A percentile compares a stretch with the other conserved stretches of the same genome.
phyloP scores from a whole-genome alignment of 2,113 vertebrate genomes.

The Xyrauchen texanus region DNA sequence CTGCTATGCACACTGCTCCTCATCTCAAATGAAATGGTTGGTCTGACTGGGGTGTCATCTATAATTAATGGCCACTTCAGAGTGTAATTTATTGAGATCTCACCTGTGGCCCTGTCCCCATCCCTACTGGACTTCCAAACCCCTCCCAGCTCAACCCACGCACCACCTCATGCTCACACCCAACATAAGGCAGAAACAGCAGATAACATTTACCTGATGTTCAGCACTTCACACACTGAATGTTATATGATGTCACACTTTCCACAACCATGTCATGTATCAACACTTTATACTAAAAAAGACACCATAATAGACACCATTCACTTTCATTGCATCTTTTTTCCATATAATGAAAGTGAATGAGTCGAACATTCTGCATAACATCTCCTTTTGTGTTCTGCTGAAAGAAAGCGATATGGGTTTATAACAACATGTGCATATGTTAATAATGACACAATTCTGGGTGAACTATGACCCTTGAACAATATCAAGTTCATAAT shows the following conservation, averaged over 20 bases:
- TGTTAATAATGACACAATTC: no score
- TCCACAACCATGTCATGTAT: not conserved
- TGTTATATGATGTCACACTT: not conserved
- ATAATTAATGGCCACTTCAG: constrained; percentile 85
- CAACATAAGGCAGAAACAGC: constrained; percentile 27
- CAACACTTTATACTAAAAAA: not conserved
- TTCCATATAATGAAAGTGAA: no score
- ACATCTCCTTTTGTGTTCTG: no score
- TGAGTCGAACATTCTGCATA: no score
- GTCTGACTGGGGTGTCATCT: constrained; percentile 83
- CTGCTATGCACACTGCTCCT: constrained; percentile 71
- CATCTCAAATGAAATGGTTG: constrained; percentile 88
- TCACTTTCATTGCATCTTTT: no score
- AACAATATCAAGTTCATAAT: no score
- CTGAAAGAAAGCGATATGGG: no score
- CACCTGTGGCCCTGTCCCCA: constrained; percentile 80
- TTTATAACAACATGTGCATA: no score
- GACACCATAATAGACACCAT: not conserved
- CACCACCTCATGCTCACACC: constrained; percentile 54
- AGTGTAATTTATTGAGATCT: constrained; percentile 86
- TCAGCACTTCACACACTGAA: constrained; percentile 17
- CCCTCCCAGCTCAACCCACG: constrained; percentile 26
- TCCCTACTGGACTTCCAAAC: constrained; percentile 62
- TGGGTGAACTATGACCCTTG: no score
- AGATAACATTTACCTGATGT: constrained; percentile 18